Conservation (phyloP, 1,140 invertebrate species). For the Aradophagus sp. region DNA sequence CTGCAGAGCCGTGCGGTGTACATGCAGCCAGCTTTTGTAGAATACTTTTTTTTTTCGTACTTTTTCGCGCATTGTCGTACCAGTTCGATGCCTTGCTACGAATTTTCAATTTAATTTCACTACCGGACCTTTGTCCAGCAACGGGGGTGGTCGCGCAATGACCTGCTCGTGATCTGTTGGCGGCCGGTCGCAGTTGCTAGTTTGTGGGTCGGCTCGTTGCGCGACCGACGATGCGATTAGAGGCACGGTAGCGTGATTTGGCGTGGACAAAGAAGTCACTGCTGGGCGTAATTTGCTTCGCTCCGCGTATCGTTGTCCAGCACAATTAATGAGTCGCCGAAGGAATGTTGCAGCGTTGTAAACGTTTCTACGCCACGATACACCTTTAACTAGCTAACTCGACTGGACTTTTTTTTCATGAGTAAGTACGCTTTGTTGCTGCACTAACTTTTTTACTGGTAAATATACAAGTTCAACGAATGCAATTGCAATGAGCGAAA, state of each 20-base stretch:
- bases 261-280: constrained; percentile 41
- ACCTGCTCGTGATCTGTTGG: neutral
- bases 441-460: too few species aligned
- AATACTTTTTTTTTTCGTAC: constrained; percentile 31
- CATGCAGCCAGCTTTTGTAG: too few species aligned
- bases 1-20: too few species aligned
- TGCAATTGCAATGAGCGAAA: too few species aligned
- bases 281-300: constrained; percentile 15
- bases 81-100: constrained; percentile 12
- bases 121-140: neutral
- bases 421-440: too few species aligned
- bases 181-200: neutral
- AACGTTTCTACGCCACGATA: too few species aligned
- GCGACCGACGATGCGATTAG: constrained; percentile 22
- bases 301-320: too few species aligned
- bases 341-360: neutral
- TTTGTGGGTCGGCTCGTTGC: constrained; percentile 7
- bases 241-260: constrained; percentile 42
- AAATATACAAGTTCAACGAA: too few species aligned
- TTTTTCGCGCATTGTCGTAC: constrained; percentile 23
- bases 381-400: too few species aligned
- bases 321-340: too few species aligned
- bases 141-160: neutral
- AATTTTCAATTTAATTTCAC: constrained; percentile 18
- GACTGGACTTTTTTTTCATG: too few species aligned